Evolutionary conservation across 1,140 invertebrate species (phyloP).

Genomic region (Cydia pomonella): DNA sequence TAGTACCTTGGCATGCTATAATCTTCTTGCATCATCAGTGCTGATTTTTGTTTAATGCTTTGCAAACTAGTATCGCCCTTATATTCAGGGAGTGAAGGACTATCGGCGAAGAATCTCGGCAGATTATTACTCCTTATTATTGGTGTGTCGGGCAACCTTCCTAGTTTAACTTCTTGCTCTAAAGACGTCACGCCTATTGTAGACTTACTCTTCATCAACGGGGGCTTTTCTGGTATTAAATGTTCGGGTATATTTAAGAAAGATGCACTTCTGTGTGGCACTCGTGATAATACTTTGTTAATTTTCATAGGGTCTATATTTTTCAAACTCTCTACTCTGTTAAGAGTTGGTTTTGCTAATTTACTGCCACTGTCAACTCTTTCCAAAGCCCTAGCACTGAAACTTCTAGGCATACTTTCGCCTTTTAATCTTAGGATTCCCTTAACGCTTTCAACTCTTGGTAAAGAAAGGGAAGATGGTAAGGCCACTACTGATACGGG

Average conservation of each 20-base stretch:
- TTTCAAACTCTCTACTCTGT: slow-evolving; percentile 74
- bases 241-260: slow-evolving; percentile 76
- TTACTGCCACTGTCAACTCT: slow-evolving; percentile 62
- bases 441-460: slow-evolving; percentile 73
- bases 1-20: slow-evolving; percentile 80
- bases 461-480: slow-evolving; percentile 62
- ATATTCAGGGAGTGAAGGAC: slow-evolving; percentile 69
- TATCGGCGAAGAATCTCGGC: slow-evolving; percentile 76
- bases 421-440: slow-evolving; percentile 61
- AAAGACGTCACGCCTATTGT: slow-evolving; percentile 62
- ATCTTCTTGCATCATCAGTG: slow-evolving; percentile 68
- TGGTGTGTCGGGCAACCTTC: slow-evolving; percentile 74
- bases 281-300: slow-evolving; percentile 70
- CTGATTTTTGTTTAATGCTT: slow-evolving; percentile 70
- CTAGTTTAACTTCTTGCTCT: slow-evolving; percentile 64
- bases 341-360: slow-evolving; percentile 55
- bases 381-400: slow-evolving; percentile 65
- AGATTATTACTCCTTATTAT: slow-evolving; percentile 77
- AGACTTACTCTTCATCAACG: slow-evolving; percentile 69
- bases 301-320: slow-evolving; percentile 72
- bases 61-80: slow-evolving; percentile 73
- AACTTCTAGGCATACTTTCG: slow-evolving; percentile 54
- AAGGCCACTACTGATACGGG: slow-evolving; percentile 58
- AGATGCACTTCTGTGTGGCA: slow-evolving; percentile 77
- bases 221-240: slow-evolving; percentile 66